These are phyloP conservation scores for Rhinolophus ferrumequinum DNA, from an alignment of 2,113 vertebrate genomes.

Conservation along the genomic window DNA sequence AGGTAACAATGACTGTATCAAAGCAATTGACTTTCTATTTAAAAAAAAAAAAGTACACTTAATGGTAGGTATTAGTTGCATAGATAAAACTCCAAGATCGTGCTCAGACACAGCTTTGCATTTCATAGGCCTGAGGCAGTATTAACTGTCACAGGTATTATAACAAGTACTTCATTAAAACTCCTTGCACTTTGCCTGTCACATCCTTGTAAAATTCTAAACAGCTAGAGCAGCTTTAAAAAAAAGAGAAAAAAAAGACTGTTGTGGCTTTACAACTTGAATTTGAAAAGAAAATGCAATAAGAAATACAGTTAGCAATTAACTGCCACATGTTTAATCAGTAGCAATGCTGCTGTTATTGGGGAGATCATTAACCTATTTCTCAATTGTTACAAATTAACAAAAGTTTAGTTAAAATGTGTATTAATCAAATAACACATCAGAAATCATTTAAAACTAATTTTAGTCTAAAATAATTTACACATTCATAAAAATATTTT, in stretches of 20 bases:
- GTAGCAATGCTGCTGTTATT: background rate
- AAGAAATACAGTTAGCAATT: background rate
- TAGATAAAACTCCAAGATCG: background rate
- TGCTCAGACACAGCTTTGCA: background rate
- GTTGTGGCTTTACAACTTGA: background rate
- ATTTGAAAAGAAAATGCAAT: background rate
- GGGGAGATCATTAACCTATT: background rate
- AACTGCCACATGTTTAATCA: background rate
- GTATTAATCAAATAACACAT: background rate
- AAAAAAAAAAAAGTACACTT: background rate
- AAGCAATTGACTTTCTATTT: background rate
- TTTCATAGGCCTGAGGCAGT: background rate
- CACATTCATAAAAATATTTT: conserved; percentile 4
- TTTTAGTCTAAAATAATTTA: background rate
- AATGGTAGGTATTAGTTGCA: background rate
- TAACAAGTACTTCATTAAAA: background rate
- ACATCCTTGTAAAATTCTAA: conserved; percentile 3
- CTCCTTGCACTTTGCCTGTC: background rate
- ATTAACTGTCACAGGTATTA: background rate
- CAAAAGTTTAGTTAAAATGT: background rate
- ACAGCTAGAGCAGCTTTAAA: background rate
- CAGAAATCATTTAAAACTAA: background rate
- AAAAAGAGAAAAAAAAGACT: background rate
- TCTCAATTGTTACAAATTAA: background rate
- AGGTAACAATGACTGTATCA: background rate